A percentile compares a stretch with the other conserved stretches of the same genome.
Conservation (phyloP, 2,888 invertebrate species). For the Noctua comes region DNA sequence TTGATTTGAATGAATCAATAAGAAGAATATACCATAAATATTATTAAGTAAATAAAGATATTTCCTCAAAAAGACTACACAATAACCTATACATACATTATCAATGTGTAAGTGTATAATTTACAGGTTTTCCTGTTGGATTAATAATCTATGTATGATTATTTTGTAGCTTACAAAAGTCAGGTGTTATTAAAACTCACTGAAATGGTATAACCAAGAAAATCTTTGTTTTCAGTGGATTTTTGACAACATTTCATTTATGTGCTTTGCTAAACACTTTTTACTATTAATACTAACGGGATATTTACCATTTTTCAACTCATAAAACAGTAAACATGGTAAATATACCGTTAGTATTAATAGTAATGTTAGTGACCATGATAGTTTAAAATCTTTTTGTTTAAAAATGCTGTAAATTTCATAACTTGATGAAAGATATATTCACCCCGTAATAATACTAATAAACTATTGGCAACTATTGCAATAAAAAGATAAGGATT, state of each 20-base stretch:
- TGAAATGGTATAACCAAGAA: not conserved
- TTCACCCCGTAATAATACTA: slow-evolving; percentile 16
- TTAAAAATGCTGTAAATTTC: slow-evolving; percentile 13
- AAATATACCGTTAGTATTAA: too few relatives aligned
- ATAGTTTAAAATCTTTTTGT: too few relatives aligned
- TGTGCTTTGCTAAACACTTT: not conserved
- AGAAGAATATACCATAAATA: not conserved
- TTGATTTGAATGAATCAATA: not conserved
- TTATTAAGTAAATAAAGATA: slow-evolving; percentile 18
- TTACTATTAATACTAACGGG: too few relatives aligned
- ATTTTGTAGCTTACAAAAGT: not conserved
- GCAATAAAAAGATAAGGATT: slow-evolving; percentile 20
- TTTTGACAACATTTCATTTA: not conserved
- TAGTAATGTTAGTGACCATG: too few relatives aligned
- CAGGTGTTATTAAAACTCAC: not conserved
- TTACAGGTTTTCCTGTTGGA: slow-evolving; percentile 44
- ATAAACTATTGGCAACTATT: slow-evolving; percentile 14
- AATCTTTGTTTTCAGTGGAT: not conserved
- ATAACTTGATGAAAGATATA: slow-evolving; percentile 28
- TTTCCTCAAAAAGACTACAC: slow-evolving; percentile 46
- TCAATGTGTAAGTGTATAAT: slow-evolving; percentile 9
- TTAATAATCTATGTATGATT: slow-evolving; percentile 17
- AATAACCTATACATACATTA: not conserved
- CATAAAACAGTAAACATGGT: too few relatives aligned
- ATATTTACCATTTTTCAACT: too few relatives aligned